Conservation (phyloP, 2,797 vertebrate genomes). For the Carduelis carduelis region DNA sequence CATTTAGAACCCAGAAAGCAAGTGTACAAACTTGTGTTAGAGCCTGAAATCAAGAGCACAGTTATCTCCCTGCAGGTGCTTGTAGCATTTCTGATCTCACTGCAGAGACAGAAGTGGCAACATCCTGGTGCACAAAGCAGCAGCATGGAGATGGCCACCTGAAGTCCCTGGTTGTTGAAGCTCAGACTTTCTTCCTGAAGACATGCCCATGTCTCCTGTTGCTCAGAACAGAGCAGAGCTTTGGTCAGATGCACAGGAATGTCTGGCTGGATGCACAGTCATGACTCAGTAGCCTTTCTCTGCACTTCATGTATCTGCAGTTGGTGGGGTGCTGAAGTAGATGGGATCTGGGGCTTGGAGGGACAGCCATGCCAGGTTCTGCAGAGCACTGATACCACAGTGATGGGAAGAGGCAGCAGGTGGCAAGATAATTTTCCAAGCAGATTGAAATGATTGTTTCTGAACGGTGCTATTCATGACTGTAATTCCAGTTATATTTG, state of each 20-base stretch:
- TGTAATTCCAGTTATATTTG: neutral
- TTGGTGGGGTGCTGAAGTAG: neutral
- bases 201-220: accelerated
- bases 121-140: neutral
- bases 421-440: neutral
- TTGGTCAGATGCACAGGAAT: neutral
- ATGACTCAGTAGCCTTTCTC: neutral
- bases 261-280: neutral
- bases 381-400: neutral
- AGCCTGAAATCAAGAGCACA: neutral
- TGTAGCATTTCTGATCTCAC: neutral
- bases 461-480: neutral
- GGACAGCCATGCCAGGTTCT: neutral
- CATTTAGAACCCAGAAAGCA: neutral
- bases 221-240: neutral
- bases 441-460: neutral
- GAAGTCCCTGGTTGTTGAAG: neutral
- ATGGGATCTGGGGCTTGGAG: neutral
- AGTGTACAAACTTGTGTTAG: neutral
- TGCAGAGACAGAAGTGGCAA: neutral
- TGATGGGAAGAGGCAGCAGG: neutral
- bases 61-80: neutral
- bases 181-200: neutral
- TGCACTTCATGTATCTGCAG: neutral
- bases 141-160: neutral